Percentiles rank a stretch among this genome's conserved stretches.
These are phyloP conservation scores for Lycaena phlaeas DNA, from an alignment of 2,888 invertebrate genomes.

Conservation along the genomic window DNA sequence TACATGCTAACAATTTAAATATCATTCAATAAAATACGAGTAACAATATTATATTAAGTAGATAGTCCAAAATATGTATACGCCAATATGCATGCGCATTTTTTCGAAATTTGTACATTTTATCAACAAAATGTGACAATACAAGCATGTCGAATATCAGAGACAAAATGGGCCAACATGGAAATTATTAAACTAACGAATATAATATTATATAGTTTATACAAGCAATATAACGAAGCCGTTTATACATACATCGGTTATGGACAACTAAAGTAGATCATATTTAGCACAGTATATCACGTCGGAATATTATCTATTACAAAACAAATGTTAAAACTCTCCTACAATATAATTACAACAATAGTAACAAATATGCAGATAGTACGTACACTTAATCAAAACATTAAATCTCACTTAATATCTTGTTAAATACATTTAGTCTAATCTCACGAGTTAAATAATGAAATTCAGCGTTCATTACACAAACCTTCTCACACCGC, in stretches of 20 bases:
- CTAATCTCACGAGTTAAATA: conserved; percentile 30
- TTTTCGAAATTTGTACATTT: too few relatives aligned
- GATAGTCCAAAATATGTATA: too few relatives aligned
- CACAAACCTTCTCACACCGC: neutral
- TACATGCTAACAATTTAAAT: too few relatives aligned
- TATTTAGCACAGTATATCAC: conserved; percentile 42
- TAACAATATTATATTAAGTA: too few relatives aligned
- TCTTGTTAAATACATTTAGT: conserved; percentile 33
- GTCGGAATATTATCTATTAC: conserved; percentile 47
- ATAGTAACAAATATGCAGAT: conserved; percentile 62
- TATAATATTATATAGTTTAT: conserved; percentile 1
- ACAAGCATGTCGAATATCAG: too few relatives aligned
- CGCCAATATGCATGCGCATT: too few relatives aligned
- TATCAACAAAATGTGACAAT: too few relatives aligned
- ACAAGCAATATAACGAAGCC: conserved; percentile 34
- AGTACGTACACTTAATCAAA: conserved; percentile 48
- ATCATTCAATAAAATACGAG: too few relatives aligned
- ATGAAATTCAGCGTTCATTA: neutral
- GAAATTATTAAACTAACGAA: too few relatives aligned
- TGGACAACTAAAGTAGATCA: conserved; percentile 37
- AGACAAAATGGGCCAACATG: too few relatives aligned
- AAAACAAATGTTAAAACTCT: conserved; percentile 68
- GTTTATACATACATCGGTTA: conserved; percentile 29
- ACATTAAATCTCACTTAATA: conserved; percentile 66
- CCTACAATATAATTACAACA: conserved; percentile 69